phyloP scores from a whole-genome alignment of 2,113 vertebrate genomes.

The Struthidea cinerea region DNA sequence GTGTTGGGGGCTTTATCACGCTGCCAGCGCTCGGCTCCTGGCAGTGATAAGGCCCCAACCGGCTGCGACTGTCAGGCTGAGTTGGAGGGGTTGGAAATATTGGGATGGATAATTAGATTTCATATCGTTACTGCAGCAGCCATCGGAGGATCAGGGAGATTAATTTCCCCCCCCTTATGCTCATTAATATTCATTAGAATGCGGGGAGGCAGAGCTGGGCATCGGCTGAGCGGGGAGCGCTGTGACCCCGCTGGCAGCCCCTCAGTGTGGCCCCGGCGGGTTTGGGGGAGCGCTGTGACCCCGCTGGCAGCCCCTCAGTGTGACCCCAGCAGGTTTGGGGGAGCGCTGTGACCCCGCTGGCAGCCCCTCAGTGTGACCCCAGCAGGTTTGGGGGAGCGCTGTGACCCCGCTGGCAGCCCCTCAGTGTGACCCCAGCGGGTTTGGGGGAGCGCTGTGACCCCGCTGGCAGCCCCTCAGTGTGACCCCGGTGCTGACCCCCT shows the following conservation, averaged over 20 bases:
- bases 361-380: neutral
- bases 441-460: neutral
- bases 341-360: no score
- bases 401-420: neutral
- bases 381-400: neutral
- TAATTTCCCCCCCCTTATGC: slow-evolving; percentile 75
- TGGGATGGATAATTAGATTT: slow-evolving; percentile 99
- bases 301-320: neutral
- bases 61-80: slow-evolving; percentile 69
- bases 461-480: neutral
- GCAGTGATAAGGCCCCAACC: slow-evolving; percentile 68
- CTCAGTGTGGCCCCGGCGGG: neutral
- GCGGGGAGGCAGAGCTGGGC: slow-evolving; percentile 20
- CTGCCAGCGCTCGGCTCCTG: slow-evolving; percentile 46
- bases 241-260: neutral
- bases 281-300: neutral
- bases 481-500: neutral
- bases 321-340: no score
- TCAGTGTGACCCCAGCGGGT: neutral
- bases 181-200: slow-evolving; percentile 96
- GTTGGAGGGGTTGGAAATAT: slow-evolving; percentile 84
- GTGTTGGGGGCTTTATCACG: slow-evolving; percentile 45
- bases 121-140: slow-evolving; percentile 89
- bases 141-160: slow-evolving; percentile 94
- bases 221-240: accelerated